Evolutionary conservation across 1,140 invertebrate species (phyloP).

Genomic region (Sitodiplosis mosellana): DNA sequence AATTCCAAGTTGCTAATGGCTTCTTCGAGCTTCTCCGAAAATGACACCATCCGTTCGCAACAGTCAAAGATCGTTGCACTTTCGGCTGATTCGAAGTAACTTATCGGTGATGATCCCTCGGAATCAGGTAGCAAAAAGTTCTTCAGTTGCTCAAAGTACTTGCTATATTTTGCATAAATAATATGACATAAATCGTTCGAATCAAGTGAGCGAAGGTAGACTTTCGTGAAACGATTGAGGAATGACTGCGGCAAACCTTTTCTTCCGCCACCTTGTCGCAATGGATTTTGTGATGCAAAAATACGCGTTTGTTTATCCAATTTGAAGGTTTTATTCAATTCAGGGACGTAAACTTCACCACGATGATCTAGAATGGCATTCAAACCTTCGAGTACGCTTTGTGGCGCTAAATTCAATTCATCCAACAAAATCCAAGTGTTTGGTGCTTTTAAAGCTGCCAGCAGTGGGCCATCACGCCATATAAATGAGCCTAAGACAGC

Average conservation of each 20-base stretch:
- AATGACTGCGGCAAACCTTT: constrained; percentile 94
- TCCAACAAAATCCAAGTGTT: constrained; percentile 92
- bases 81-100: not conserved
- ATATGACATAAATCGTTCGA: constrained; percentile 48
- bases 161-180: constrained; percentile 15
- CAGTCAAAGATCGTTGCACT: constrained; percentile 24
- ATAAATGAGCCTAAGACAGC: constrained; percentile 66
- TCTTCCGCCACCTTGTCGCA: constrained; percentile 87
- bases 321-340: constrained; percentile 73
- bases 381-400: constrained; percentile 92
- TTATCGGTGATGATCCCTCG: not conserved
- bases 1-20: constrained; percentile 41
- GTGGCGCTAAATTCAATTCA: constrained; percentile 95
- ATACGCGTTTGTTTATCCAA: constrained; percentile 62
- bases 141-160: constrained; percentile 11
- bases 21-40: constrained; percentile 54
- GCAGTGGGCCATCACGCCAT: constrained; percentile 90
- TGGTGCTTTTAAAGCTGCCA: constrained; percentile 78
- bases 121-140: constrained; percentile 7
- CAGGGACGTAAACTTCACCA: constrained; percentile 89
- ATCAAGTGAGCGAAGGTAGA: constrained; percentile 68
- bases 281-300: constrained; percentile 97
- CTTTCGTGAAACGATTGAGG: constrained; percentile 94
- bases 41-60: constrained; percentile 56
- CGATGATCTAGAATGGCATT: constrained; percentile 98